phyloP scores from a whole-genome alignment of 2,113 vertebrate genomes.

The Hippolais icterina region DNA sequence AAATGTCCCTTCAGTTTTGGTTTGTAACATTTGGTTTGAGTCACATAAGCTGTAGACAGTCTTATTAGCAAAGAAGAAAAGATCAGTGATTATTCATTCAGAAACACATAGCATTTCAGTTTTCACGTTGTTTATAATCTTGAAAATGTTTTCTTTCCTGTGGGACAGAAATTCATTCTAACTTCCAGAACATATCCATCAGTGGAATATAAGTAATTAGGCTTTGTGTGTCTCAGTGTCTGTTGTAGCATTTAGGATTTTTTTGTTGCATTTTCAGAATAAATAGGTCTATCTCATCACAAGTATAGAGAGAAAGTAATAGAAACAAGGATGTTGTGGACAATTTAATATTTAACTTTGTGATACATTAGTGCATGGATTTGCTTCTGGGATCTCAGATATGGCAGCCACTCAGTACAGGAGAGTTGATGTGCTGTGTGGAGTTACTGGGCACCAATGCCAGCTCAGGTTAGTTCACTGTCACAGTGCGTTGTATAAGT shows the following conservation, averaged over 20 bases:
- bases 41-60: background rate
- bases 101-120: background rate
- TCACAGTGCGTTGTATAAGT: background rate
- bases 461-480: too few relatives aligned
- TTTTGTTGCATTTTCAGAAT: background rate
- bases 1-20: background rate
- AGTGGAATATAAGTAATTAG: background rate
- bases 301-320: background rate
- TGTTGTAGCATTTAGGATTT: background rate
- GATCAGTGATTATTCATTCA: background rate
- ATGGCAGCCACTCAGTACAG: fast-evolving
- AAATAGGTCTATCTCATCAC: background rate
- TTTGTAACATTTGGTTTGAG: background rate
- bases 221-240: background rate
- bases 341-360: background rate
- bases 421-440: background rate
- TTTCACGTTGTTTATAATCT: background rate
- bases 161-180: background rate
- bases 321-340: background rate
- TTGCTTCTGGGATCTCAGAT: background rate
- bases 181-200: background rate
- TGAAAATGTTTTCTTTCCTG: background rate
- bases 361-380: background rate
- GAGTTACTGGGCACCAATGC: fast-evolving
- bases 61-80: background rate